Evolutionary conservation across 2,888 invertebrate genomes (phyloP).

Genomic region (Conchocele bisecta): DNA sequence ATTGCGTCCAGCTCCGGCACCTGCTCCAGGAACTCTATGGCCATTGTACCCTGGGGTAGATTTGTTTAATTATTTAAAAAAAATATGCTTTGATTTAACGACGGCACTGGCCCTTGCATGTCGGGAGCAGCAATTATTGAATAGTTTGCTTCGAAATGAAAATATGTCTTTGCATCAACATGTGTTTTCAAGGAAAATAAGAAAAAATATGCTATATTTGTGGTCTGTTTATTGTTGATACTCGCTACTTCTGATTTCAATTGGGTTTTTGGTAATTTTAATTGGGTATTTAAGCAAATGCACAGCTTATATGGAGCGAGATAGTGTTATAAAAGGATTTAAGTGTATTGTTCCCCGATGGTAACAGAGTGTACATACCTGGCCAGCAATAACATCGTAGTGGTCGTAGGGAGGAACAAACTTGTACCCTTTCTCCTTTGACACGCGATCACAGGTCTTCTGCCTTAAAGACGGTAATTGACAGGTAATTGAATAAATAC

Average conservation of each 20-base stretch:
- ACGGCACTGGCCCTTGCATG: neutral
- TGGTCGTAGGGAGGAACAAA: conserved; percentile 83
- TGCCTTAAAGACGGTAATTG: conserved; percentile 64
- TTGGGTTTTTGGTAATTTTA: no score
- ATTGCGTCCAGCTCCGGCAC: conserved; percentile 83
- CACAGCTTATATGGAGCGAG: no score
- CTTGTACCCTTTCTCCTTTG: conserved; percentile 73
- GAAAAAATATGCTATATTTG: no score
- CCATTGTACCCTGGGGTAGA: conserved; percentile 83
- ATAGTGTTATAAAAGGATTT: no score
- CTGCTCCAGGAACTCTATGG: conserved; percentile 82
- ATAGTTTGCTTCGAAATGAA: no score
- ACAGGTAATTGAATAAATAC: no score
- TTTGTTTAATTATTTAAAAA: neutral
- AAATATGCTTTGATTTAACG: neutral
- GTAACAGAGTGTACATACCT: conserved; percentile 78
- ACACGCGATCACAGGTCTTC: conserved; percentile 77
- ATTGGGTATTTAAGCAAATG: no score
- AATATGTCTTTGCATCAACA: no score
- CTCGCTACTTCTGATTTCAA: no score
- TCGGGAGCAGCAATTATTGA: neutral
- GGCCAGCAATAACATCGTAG: conserved; percentile 83
- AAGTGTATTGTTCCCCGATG: no score
- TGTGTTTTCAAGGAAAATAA: no score
- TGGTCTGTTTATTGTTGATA: no score